These are phyloP conservation scores for Brachionus rubens DNA, from an alignment of 1,140 invertebrate genomes.

Conservation along the genomic window DNA sequence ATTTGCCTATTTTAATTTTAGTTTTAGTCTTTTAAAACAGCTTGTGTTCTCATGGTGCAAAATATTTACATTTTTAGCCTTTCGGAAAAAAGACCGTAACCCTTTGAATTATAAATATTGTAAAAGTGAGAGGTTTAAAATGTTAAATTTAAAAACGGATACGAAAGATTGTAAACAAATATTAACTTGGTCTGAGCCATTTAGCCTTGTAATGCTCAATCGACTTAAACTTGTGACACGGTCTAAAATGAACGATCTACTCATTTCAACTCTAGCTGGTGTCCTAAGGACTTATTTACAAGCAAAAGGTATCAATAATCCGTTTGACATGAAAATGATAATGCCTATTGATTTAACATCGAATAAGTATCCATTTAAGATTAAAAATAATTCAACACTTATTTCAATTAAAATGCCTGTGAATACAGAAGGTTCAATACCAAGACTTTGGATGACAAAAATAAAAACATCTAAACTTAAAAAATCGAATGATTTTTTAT, in stretches of 20 bases:
- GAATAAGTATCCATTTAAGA: constrained; percentile 17
- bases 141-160: not conserved
- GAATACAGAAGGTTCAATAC: constrained; percentile 37
- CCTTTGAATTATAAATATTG: not conserved
- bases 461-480: constrained; percentile 31
- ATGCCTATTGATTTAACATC: constrained; percentile 36
- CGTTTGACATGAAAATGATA: constrained; percentile 1
- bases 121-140: constrained; percentile 1
- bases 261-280: not conserved
- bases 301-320: constrained; percentile 22
- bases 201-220: constrained; percentile 32
- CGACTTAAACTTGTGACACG: constrained; percentile 39
- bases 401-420: constrained; percentile 1
- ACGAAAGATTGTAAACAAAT: not conserved
- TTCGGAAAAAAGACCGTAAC: not conserved
- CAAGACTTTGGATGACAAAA: constrained; percentile 34
- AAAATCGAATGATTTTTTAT: constrained; percentile 10
- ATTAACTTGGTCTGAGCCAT: constrained; percentile 36
- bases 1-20: constrained; percentile 9
- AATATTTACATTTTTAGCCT: not conserved
- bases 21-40: not conserved
- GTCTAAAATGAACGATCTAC: constrained; percentile 43
- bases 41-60: not conserved
- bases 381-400: constrained; percentile 16
- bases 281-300: constrained; percentile 22